A percentile compares a stretch with the other conserved stretches of the same genome.
phyloP scores from a whole-genome alignment of 2,888 invertebrate genomes.

The Nycteola revayana region DNA sequence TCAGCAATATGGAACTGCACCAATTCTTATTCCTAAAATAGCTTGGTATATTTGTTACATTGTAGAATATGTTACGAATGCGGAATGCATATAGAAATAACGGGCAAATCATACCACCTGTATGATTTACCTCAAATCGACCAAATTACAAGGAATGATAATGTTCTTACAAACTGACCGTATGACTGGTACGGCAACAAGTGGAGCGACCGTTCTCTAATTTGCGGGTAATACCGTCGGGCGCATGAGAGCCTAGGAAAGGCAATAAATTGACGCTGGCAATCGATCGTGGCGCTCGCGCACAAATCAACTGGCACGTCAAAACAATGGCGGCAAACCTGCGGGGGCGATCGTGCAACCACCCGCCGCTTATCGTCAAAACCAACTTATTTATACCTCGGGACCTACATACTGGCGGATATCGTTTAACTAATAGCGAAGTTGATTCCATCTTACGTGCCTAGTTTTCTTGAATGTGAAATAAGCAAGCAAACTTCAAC shows the following conservation, averaged over 20 bases:
- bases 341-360: constrained; percentile 69
- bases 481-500: too few species aligned
- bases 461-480: background rate
- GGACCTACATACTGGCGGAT: constrained; percentile 36
- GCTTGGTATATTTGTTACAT: too few species aligned
- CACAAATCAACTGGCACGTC: constrained; percentile 74
- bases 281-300: constrained; percentile 66
- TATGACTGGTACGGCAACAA: constrained; percentile 41
- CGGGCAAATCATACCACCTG: too few species aligned
- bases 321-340: constrained; percentile 66
- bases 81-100: too few species aligned
- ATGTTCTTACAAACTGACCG: constrained; percentile 32
- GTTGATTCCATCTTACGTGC: constrained; percentile 20
- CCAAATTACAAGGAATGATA: too few species aligned
- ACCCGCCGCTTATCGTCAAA: constrained; percentile 58
- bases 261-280: constrained; percentile 65
- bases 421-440: constrained; percentile 29
- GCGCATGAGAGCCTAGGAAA: constrained; percentile 51
- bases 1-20: too few species aligned
- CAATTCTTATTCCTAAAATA: too few species aligned
- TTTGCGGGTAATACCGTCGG: constrained; percentile 54
- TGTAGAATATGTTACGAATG: too few species aligned
- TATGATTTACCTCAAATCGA: too few species aligned
- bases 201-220: constrained; percentile 60
- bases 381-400: constrained; percentile 41